Conservation (phyloP, 2,888 invertebrate species). For the Watsonalla cultraria region DNA sequence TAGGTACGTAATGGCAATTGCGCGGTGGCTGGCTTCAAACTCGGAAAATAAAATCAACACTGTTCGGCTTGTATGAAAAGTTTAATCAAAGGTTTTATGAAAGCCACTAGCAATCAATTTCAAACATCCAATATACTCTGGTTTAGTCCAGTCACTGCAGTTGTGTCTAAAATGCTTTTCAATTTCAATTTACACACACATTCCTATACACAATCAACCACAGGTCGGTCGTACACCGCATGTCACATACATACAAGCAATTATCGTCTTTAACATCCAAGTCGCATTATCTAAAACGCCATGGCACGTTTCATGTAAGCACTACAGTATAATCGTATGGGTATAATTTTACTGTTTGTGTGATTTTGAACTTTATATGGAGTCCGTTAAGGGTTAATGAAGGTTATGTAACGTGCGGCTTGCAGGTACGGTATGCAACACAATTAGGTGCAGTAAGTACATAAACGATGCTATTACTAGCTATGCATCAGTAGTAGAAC, state of each 20-base stretch:
- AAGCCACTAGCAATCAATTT: not conserved
- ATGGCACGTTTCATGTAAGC: not conserved
- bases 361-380: slow-evolving; percentile 1
- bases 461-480: slow-evolving; percentile 6
- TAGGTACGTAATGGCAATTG: not conserved
- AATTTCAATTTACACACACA: slow-evolving; percentile 1
- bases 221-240: not conserved
- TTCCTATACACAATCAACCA: not conserved
- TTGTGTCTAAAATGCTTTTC: not conserved
- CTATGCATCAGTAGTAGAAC: slow-evolving; percentile 15
- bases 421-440: slow-evolving; percentile 2
- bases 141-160: not conserved
- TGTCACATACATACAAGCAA: not conserved
- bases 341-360: not conserved
- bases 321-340: not conserved
- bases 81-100: not conserved
- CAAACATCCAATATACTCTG: not conserved
- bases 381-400: not conserved
- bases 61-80: not conserved
- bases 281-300: not conserved
- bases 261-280: not conserved
- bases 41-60: not conserved
- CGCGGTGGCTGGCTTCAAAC: not conserved
- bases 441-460: slow-evolving; percentile 5
- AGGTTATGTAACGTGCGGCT: not conserved